Conservation (phyloP, 2,113 vertebrate species). For the Tragelaphus buxtoni region DNA sequence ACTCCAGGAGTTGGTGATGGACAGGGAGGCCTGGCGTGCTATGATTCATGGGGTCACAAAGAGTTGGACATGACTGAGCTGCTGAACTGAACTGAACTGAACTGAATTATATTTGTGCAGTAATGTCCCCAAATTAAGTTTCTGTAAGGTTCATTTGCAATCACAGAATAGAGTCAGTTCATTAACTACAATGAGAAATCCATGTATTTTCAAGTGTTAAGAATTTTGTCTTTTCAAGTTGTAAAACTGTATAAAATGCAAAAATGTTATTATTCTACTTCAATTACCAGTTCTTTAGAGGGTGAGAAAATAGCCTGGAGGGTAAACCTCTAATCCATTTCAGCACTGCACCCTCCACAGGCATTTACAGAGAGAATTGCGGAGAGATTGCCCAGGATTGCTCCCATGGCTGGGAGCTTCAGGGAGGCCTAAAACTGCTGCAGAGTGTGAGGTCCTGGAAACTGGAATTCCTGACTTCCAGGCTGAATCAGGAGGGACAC, state of each 20-base stretch:
- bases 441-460: conserved; percentile 63
- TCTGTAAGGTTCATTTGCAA: neutral
- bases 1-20: too few species aligned
- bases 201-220: conserved; percentile 10
- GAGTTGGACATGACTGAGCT: too few species aligned
- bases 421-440: conserved; percentile 32
- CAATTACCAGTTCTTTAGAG: conserved; percentile 47
- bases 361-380: conserved; percentile 20
- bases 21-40: too few species aligned
- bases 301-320: conserved; percentile 56
- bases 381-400: conserved; percentile 14
- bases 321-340: conserved; percentile 24
- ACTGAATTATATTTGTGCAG: neutral
- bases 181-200: conserved; percentile 18
- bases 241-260: conserved; percentile 29
- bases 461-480: conserved; percentile 47
- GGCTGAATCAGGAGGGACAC: conserved; percentile 16
- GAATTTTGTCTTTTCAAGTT: conserved; percentile 52
- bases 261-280: conserved; percentile 33
- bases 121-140: neutral
- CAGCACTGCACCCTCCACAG: conserved; percentile 17
- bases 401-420: neutral
- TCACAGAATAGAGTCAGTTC: conserved; percentile 33
- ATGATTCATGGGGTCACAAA: too few species aligned
- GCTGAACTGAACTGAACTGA: too few species aligned